Evolutionary conservation across 1,140 invertebrate species (phyloP), one percentile per base, ranked within the genome.

Genomic region (Ceratitis capitata): DNA sequence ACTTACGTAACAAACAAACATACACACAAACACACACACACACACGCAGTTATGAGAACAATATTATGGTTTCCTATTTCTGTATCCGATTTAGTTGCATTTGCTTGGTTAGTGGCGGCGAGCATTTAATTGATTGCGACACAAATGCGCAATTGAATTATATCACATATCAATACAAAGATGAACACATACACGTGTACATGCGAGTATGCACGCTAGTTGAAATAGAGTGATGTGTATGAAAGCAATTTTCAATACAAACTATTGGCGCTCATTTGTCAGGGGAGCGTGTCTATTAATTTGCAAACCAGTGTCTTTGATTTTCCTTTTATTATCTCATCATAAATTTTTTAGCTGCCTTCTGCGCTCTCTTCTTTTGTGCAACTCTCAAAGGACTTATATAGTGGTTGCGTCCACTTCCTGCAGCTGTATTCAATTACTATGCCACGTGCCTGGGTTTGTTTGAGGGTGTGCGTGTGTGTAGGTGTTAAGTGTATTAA

Each of bases 141-240:
- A 58, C 82, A 83, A 78, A 45, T 42, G 32, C 35, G 39, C 69
- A 42, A 78, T 78, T 47, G 69, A 78, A 78, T 78, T 45, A 78
- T 35, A 19, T 69, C 19, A 42, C 39, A 64, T 10, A 56, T n/a
- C 3, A 56, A 16, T 16, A 12, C n/a, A 19, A 12, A 19, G 7
- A 56, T 16, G 19, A 6, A 56, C 32, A 64, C 61, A 35, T 4
- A 78, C 39, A 45, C 5, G 42, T 10, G 45, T 39, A 23, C 14
- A 10, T 32, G n/a, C 19, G 19, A 9, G 16, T 32, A 39, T 3
- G 32, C 14, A 69, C 23, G 1, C 3, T 3, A 1, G 61, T 69
- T 53, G 5, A n/a, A 56, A 19, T 19, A 56, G 10, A 19, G n/a
- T 16, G 53, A 5, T 56, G 10, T 56, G 47, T 56, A 56, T 19